Percentiles rank a stretch among this genome's conserved stretches.
Evolutionary conservation across 2,797 vertebrate genomes (phyloP).

Genomic region (Bovichtus diacanthus): DNA sequence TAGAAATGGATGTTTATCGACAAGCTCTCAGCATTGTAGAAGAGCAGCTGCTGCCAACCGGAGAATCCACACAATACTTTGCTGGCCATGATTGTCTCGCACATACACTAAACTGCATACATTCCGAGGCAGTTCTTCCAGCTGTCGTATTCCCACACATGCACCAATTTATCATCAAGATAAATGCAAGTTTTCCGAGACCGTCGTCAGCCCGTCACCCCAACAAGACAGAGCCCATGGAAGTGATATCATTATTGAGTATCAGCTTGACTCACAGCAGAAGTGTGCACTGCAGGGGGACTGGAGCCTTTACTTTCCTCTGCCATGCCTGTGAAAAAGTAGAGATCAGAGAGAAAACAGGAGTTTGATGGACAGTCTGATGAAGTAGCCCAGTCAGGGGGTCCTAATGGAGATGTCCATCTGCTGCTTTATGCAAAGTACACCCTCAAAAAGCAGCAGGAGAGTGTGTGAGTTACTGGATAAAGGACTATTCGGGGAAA

Average conservation of each 20-base stretch:
- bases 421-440: conserved; percentile 68
- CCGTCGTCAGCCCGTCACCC: conserved; percentile 66
- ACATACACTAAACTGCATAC: conserved; percentile 35
- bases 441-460: conserved; percentile 40
- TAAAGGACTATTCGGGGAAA: conserved; percentile 22
- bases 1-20: conserved; percentile 74
- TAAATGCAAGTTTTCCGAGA: conserved; percentile 73
- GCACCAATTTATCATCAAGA: conserved; percentile 77
- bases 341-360: conserved; percentile 63
- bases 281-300: conserved; percentile 61
- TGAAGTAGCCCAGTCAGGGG: conserved; percentile 58
- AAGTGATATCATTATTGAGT: conserved; percentile 75
- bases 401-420: conserved; percentile 75
- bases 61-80: conserved; percentile 42
- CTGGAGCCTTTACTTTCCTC: conserved; percentile 46
- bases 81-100: conserved; percentile 28
- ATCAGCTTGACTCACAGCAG: conserved; percentile 72
- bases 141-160: conserved; percentile 66
- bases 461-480: conserved; percentile 18
- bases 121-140: conserved; percentile 53
- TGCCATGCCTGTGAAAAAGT: conserved; percentile 53
- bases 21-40: conserved; percentile 58
- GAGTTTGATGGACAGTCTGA: conserved; percentile 75
- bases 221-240: conserved; percentile 55
- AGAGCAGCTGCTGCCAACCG: conserved; percentile 60